Evolutionary conservation across 2,888 invertebrate genomes (phyloP).

Genomic region (Brachynemurus nebulosus): DNA sequence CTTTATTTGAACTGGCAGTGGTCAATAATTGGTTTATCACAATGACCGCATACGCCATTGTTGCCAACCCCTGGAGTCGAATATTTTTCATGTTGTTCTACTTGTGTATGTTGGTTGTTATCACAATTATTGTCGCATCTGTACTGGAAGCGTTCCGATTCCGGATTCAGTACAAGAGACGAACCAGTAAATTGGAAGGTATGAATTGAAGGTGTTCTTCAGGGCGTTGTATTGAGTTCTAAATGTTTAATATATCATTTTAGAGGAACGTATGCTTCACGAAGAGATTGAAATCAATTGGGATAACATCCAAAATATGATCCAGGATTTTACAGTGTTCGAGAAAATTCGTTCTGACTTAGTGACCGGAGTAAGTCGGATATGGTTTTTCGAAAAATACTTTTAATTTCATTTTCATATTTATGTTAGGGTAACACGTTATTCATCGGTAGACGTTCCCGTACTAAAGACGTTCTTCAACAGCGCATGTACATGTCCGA

Average conservation of each 20-base stretch:
- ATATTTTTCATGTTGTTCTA: slow-evolving; percentile 84
- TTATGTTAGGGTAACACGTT: slow-evolving; percentile 39
- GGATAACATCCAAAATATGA: slow-evolving; percentile 45
- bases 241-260: slow-evolving; percentile 8
- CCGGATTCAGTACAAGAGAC: slow-evolving; percentile 72
- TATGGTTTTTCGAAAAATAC: not conserved
- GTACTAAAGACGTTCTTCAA: slow-evolving; percentile 63
- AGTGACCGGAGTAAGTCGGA: slow-evolving; percentile 17
- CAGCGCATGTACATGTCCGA: slow-evolving; percentile 62
- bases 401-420: slow-evolving; percentile 3
- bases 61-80: slow-evolving; percentile 55
- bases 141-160: slow-evolving; percentile 80
- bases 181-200: slow-evolving; percentile 66
- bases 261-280: slow-evolving; percentile 62
- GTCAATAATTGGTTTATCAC: slow-evolving; percentile 89
- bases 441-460: slow-evolving; percentile 58
- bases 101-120: slow-evolving; percentile 78
- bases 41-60: slow-evolving; percentile 72
- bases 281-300: slow-evolving; percentile 60
- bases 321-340: slow-evolving; percentile 37
- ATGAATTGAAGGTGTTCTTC: slow-evolving; percentile 18
- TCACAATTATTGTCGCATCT: slow-evolving; percentile 80
- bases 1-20: slow-evolving; percentile 77
- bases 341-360: slow-evolving; percentile 36
- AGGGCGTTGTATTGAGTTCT: slow-evolving; percentile 12